phyloP scores from a whole-genome alignment of 2,113 vertebrate genomes.

The Boleophthalmus pectinirostris region DNA sequence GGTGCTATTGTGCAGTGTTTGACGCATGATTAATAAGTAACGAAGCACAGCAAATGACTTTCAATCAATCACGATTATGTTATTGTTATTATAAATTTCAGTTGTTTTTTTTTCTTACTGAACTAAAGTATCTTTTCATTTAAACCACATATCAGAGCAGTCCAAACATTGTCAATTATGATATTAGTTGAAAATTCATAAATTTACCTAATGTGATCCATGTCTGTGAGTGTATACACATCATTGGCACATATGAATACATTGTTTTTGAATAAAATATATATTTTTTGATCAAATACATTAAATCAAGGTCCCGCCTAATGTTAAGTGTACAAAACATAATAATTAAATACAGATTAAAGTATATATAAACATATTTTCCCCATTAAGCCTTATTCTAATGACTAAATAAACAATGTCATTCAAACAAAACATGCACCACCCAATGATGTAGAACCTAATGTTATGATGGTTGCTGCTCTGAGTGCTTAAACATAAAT shows the following conservation, averaged over 20 bases:
- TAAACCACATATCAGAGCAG: too few species aligned
- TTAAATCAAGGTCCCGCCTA: neutral
- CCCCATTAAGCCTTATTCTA: too few species aligned
- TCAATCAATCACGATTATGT: neutral
- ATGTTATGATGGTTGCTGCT: neutral
- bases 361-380: too few species aligned
- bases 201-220: neutral
- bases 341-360: too few species aligned
- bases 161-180: neutral
- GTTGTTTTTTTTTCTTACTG: neutral
- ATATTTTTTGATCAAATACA: neutral
- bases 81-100: neutral
- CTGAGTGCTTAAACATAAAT: conserved; percentile 3
- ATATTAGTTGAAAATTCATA: neutral
- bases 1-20: conserved; percentile 7
- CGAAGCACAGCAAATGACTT: neutral
- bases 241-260: too few species aligned
- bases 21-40: conserved; percentile 3
- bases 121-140: neutral
- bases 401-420: too few species aligned
- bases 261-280: neutral
- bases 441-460: neutral
- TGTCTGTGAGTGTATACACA: too few species aligned
- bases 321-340: neutral
- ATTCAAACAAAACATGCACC: neutral